Evolutionary conservation across 2,888 invertebrate species (phyloP).

Genomic region (Drosophila kanekoi): DNA sequence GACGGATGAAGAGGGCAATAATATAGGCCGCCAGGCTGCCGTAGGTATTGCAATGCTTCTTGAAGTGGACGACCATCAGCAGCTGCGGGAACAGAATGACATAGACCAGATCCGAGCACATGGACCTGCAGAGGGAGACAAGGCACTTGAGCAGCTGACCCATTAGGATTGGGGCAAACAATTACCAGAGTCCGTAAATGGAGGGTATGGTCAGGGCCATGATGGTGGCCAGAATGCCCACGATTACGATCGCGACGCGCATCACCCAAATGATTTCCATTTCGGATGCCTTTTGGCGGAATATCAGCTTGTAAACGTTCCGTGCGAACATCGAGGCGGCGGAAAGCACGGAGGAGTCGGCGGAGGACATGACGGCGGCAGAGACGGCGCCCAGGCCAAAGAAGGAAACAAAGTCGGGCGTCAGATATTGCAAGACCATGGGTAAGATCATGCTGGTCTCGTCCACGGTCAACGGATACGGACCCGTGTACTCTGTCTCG

Average conservation of each 20-base stretch:
- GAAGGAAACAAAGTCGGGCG: constrained; percentile 98
- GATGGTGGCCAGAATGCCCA: constrained; percentile 95
- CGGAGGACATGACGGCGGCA: constrained; percentile 99
- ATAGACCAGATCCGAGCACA: constrained; percentile 99
- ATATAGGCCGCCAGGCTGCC: constrained; percentile 96
- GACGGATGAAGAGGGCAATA: constrained; percentile 92
- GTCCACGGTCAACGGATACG: constrained; percentile 89
- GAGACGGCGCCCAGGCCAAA: constrained; percentile 99
- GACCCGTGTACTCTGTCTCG: constrained; percentile 93
- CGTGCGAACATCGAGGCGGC: constrained; percentile 99
- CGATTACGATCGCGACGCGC: constrained; percentile 95
- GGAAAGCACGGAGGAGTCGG: constrained; percentile 98
- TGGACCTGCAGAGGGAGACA: constrained; percentile 88
- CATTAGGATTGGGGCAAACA: constrained; percentile 68
- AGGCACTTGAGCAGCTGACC: constrained; percentile 33
- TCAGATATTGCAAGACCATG: constrained; percentile 97
- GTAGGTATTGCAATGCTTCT: constrained; percentile 97
- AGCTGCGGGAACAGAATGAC: constrained; percentile 99
- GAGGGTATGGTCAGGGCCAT: constrained; percentile 99
- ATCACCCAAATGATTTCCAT: constrained; percentile 99
- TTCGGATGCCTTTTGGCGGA: constrained; percentile 98
- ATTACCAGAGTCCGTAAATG: constrained; percentile 97
- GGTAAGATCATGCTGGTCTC: constrained; percentile 98
- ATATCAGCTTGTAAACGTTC: constrained; percentile 98
- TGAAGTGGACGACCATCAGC: constrained; percentile 98